Evolutionary conservation across 2,113 vertebrate genomes (phyloP), one percentile per base, ranked within the genome.

Genomic region (Cavia porcellus): DNA sequence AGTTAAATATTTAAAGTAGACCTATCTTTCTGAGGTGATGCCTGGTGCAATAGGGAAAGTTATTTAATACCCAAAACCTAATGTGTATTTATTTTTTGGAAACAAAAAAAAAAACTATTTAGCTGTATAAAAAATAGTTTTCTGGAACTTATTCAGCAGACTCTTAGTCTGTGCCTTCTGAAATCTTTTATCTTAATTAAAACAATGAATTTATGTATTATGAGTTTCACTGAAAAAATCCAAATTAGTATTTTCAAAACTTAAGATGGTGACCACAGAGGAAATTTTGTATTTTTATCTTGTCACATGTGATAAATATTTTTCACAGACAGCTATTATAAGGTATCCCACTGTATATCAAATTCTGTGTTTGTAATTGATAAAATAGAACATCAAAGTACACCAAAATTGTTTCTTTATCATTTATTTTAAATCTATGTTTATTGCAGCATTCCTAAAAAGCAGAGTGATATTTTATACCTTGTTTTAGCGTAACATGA

Each of bases 121-220:
- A 47, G 17, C 28, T 22, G 25, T 30, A 77, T 42, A 47, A 77
- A 77, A 77, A 28, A 77, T 47, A 47, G 25, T 77, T 94, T 91
- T 61, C 55, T 38, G 10, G 25, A 50, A 66, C 83, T 95, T 89
- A 93, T 50, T 97, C 45, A 89, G 79, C 79, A 93, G 32, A 77
- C 38, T n/a, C 75, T 83, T 89, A 90, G 1, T 90, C 81, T 68
- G 7, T 68, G n/a, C 20, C 42, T 93, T 83, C 28, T 38, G 35
- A 79, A 35, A 61, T 90, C 32, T 87, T 72, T n/a, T 35, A 66
- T 87, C 86, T 95, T 90, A 97, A 96, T 93, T 89, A 96, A 17
- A 89, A 75, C 10, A 86, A 32, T 0, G 0, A 86, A 83, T 77
- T 79, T 91, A 32, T 62, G 75, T 77, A 91, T 15, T 47, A 15